Evolutionary conservation across 1,140 invertebrate genomes (phyloP).

Genomic region (Neotoxoptera formosana): DNA sequence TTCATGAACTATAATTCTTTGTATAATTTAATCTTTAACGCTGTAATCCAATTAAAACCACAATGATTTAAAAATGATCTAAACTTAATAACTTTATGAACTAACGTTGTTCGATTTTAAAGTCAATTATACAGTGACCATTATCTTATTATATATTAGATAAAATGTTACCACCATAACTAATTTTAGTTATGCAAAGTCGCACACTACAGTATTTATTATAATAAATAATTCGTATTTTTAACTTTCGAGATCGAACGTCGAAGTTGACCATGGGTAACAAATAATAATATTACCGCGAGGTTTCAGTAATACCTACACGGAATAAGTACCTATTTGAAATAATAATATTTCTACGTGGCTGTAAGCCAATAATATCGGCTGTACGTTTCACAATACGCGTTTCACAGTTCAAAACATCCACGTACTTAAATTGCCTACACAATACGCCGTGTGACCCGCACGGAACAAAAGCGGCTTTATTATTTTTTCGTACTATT

Average conservation of each 20-base stretch:
- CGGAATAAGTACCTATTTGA: background rate
- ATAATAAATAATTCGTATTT: background rate
- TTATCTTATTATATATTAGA: background rate
- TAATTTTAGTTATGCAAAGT: no score
- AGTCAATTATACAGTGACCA: background rate
- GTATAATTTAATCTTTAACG: background rate
- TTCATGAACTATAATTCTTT: background rate
- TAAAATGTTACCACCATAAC: background rate
- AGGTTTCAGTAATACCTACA: background rate
- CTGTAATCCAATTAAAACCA: background rate
- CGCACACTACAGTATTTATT: background rate
- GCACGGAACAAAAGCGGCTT: background rate
- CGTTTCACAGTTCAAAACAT: constrained; percentile 14
- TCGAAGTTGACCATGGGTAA: background rate
- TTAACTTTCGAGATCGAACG: background rate
- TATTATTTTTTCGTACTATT: background rate
- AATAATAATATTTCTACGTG: background rate
- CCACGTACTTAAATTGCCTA: constrained; percentile 40
- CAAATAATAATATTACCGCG: background rate
- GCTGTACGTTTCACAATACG: background rate
- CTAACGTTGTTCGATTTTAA: background rate
- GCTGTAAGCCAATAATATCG: background rate
- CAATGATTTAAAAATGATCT: background rate
- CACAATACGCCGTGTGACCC: constrained; percentile 32
- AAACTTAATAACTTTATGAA: background rate